A percentile compares a stretch with the other conserved stretches of the same genome.
Evolutionary conservation across 2,888 invertebrate species (phyloP).

Genomic region (Iphiclides podalirius): DNA sequence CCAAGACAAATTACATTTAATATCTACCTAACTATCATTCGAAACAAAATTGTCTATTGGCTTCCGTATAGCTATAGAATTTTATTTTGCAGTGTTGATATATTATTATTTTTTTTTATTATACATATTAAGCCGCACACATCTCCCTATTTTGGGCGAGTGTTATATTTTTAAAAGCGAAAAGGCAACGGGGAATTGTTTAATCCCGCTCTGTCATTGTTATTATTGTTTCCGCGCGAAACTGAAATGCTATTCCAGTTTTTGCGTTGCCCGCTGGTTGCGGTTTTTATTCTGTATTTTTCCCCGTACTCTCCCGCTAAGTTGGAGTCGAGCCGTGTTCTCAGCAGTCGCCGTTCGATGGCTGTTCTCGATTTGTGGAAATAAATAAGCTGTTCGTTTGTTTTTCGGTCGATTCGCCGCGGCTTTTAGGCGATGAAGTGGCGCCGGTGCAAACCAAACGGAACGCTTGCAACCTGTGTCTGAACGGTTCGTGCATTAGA

Average conservation of each 20-base stretch:
- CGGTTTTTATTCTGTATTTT: neutral
- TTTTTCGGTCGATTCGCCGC: neutral
- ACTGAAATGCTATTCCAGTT: slow-evolving; percentile 20
- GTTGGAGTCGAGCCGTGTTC: no score
- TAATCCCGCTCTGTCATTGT: slow-evolving; percentile 22
- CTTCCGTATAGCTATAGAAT: no score
- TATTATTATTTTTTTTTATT: no score
- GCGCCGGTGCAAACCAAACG: neutral
- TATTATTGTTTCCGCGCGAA: slow-evolving; percentile 15
- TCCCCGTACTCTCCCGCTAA: no score
- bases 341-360: slow-evolving; percentile 4
- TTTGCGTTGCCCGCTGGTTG: slow-evolving; percentile 13
- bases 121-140: no score
- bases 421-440: slow-evolving; percentile 6
- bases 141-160: neutral
- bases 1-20: no score
- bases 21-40: no score
- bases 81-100: no score
- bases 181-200: slow-evolving; percentile 10
- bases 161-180: neutral
- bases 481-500: neutral
- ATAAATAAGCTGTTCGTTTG: slow-evolving; percentile 7
- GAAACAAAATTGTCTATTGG: no score
- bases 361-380: slow-evolving; percentile 20
- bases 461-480: neutral